phyloP scores from a whole-genome alignment of 2,888 invertebrate genomes.

The Cerceris rybyensis region DNA sequence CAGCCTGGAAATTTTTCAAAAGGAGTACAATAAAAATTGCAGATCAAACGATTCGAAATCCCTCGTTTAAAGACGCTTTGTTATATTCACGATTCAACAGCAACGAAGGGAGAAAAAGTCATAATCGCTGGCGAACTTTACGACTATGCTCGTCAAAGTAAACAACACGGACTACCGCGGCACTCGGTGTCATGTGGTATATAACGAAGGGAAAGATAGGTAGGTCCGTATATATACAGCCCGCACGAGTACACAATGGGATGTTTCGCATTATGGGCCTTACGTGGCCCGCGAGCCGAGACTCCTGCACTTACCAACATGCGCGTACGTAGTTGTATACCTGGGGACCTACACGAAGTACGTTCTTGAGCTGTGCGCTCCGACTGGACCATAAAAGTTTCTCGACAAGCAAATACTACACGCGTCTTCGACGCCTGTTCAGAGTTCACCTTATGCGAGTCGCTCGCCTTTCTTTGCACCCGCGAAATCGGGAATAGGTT shows the following conservation, averaged over 20 bases:
- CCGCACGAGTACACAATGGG: slow-evolving; percentile 47
- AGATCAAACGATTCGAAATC: not conserved
- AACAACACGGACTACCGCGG: slow-evolving; percentile 58
- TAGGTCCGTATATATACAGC: slow-evolving; percentile 30
- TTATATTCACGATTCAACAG: not conserved
- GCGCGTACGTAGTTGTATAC: slow-evolving; percentile 9
- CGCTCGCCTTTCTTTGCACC: slow-evolving; percentile 13
- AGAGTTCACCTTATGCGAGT: slow-evolving; percentile 25
- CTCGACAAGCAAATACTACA: slow-evolving; percentile 46
- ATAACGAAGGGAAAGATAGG: slow-evolving; percentile 50
- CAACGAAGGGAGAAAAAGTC: slow-evolving; percentile 31
- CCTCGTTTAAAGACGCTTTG: no score
- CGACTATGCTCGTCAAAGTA: slow-evolving; percentile 71
- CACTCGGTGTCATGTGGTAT: slow-evolving; percentile 7
- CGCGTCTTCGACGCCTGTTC: slow-evolving; percentile 38
- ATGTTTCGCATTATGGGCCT: slow-evolving; percentile 44
- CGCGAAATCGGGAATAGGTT: slow-evolving; percentile 13
- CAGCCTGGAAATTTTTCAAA: no score
- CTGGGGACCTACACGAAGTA: slow-evolving; percentile 13
- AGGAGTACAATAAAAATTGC: not conserved
- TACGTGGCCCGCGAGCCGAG: slow-evolving; percentile 17
- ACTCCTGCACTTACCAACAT: slow-evolving; percentile 21
- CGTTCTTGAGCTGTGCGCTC: slow-evolving; percentile 28
- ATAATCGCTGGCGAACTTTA: slow-evolving; percentile 66
- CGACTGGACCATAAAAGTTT: slow-evolving; percentile 37